Percentiles rank a stretch among this genome's conserved stretches.
Evolutionary conservation across 2,888 invertebrate genomes (phyloP).

Genomic region (Aporophyla nigra): DNA sequence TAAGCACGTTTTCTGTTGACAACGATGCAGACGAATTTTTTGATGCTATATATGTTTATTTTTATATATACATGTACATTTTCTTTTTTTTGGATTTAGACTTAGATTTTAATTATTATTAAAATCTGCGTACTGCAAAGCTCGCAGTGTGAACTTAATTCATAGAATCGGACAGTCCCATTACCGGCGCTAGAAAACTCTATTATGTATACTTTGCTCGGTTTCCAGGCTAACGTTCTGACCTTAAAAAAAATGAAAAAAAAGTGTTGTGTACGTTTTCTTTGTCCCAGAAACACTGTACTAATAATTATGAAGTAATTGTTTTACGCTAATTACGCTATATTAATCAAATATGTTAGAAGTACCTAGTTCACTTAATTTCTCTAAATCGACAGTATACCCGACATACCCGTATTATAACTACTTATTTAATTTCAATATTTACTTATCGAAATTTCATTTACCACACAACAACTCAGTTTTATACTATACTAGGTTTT

Average conservation of each 20-base stretch:
- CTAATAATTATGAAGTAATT: background rate
- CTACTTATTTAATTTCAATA: background rate
- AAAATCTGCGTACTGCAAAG: background rate
- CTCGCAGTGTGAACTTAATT: slow-evolving; percentile 18
- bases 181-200: slow-evolving; percentile 17
- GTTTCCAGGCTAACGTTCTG: background rate
- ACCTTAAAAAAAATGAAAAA: background rate
- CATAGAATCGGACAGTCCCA: slow-evolving; percentile 40
- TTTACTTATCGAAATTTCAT: background rate
- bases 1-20: too few species aligned
- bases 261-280: background rate
- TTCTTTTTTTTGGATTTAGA: too few species aligned
- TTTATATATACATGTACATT: too few species aligned
- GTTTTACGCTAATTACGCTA: too few species aligned
- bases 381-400: background rate
- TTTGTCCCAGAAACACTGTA: background rate
- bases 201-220: slow-evolving; percentile 35
- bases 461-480: background rate
- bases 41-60: too few species aligned
- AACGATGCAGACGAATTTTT: too few species aligned
- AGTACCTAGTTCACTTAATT: background rate
- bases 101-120: too few species aligned
- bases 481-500: background rate
- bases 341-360: too few species aligned
- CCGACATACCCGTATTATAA: too few species aligned